A percentile compares a stretch with the other conserved stretches of the same genome.
phyloP scores from a whole-genome alignment of 1,140 invertebrate genomes.

The Bombus picipes region DNA sequence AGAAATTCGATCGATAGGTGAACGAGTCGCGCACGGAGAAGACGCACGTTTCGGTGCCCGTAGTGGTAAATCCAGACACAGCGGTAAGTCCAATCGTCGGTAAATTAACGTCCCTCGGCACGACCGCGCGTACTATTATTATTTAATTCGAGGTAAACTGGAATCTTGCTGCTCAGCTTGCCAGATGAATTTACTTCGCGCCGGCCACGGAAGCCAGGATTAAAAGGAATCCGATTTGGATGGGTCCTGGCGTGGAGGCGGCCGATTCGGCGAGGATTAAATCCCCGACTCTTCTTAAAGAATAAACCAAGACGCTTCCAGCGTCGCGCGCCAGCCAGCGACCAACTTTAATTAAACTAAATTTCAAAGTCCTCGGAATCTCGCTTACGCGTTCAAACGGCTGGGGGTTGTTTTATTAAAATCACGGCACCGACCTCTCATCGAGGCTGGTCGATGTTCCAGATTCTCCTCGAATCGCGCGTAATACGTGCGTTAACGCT shows the following conservation, averaged over 20 bases:
- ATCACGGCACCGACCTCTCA: background rate
- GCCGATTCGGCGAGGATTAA: conserved; percentile 6
- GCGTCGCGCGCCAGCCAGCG: background rate
- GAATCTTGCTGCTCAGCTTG: too few species aligned
- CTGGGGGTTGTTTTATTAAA: conserved; percentile 22
- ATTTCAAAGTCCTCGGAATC: background rate
- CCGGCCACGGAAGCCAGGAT: background rate
- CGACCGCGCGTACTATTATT: background rate
- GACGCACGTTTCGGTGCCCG: too few species aligned
- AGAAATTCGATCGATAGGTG: too few species aligned
- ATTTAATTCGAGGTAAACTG: conserved; percentile 5
- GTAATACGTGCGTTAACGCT: too few species aligned
- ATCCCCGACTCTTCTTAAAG: background rate
- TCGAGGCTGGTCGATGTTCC: too few species aligned
- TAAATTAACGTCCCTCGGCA: background rate
- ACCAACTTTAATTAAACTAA: conserved; percentile 16
- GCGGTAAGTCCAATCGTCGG: too few species aligned
- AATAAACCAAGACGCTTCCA: conserved; percentile 4
- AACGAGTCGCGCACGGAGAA: too few species aligned
- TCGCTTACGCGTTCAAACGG: background rate
- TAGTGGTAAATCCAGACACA: too few species aligned
- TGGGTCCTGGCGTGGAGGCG: background rate
- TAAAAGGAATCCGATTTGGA: conserved; percentile 29
- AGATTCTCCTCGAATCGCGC: too few species aligned
- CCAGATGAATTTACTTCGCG: background rate